Base-by-base conservation (phyloP, 2,888 invertebrate species). In the Limnephilus lunatus region DNA sequence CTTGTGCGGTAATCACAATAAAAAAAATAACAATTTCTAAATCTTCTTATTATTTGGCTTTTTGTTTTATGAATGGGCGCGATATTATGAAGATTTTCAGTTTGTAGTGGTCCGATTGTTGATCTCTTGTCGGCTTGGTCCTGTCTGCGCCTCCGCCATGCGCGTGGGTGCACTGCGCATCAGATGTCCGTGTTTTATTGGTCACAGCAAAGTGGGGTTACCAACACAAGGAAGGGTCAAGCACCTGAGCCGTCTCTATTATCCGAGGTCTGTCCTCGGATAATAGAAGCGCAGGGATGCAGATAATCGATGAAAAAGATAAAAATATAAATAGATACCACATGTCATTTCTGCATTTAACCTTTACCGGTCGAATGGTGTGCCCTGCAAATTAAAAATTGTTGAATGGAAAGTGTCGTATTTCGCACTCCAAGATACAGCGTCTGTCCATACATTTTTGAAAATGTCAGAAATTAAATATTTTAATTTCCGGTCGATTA, bases 181-280 rank as follows among this genome's bases (percentile, higher is more conserved):
- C 86, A 44, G 86, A 44, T 86, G 86, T 86, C 86, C 44, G 86
- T 86, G 86, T 86, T 86, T 86, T 86, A 86, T 86, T 86, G 86
- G 86, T 86, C 86, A 86, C 86, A 44, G 39, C 86, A 44, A 19
- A 44, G 39, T 44, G 86, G 86, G 86, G 86, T 86, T 86, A 86
- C 86, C 44, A 86, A 86, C 86, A 39, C 86, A 86, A 12, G 14
- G 30, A 44, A 39, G 86, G 86, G 86, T 86, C 86, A 86, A 44
- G 39, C 44, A 86, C 86, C 86, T 48, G 86, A 83, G 19, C 83
- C 11, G 83, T 32, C 83, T 32, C n/a, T n/a, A n/a, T n/a, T n/a
- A n/a, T n/a, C n/a, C n/a, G 83, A 32, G 83, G 83, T 35, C 39
- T 35, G 83, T 68, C 68, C 25, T 68, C 7, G 68, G 68, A 25